Evolutionary conservation across 1,140 invertebrate species (phyloP).

Genomic region (Hirudo medicinalis): DNA sequence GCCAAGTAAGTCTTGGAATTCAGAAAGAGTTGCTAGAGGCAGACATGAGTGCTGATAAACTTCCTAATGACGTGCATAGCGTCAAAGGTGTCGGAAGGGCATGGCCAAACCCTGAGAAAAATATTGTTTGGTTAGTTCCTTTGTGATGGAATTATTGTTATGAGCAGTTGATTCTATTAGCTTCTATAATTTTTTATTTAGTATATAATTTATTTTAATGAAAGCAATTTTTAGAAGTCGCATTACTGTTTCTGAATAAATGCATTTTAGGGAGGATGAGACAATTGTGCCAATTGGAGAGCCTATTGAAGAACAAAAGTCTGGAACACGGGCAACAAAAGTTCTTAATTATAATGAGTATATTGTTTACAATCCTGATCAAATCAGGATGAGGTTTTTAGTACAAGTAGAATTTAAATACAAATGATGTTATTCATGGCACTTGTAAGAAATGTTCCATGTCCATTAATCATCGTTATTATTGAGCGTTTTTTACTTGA

Average conservation of each 20-base stretch:
- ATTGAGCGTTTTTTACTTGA: too few species aligned
- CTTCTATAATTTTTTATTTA: too few species aligned
- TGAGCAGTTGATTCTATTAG: too few species aligned
- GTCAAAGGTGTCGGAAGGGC: neutral
- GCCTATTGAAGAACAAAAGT: conserved; percentile 28
- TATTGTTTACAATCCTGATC: conserved; percentile 41
- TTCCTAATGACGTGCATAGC: neutral
- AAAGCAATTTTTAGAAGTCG: neutral
- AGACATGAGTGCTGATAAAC: conserved; percentile 33
- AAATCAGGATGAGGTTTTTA: conserved; percentile 41
- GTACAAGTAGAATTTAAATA: conserved; percentile 40
- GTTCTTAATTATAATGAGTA: conserved; percentile 43
- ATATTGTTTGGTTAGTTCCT: too few species aligned
- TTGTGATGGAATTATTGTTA: too few species aligned
- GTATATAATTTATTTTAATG: too few species aligned
- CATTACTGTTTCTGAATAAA: conserved; percentile 7
- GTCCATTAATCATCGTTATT: too few species aligned
- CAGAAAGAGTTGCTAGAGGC: conserved; percentile 32
- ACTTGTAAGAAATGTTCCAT: too few species aligned
- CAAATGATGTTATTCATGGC: conserved; percentile 25
- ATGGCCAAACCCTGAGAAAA: too few species aligned
- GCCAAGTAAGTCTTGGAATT: conserved; percentile 56
- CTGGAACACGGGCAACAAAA: conserved; percentile 32
- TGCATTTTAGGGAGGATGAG: conserved; percentile 34
- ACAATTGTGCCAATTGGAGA: conserved; percentile 37